phyloP scores from a whole-genome alignment of 2,113 vertebrate genomes.

The Cromileptes altivelis region DNA sequence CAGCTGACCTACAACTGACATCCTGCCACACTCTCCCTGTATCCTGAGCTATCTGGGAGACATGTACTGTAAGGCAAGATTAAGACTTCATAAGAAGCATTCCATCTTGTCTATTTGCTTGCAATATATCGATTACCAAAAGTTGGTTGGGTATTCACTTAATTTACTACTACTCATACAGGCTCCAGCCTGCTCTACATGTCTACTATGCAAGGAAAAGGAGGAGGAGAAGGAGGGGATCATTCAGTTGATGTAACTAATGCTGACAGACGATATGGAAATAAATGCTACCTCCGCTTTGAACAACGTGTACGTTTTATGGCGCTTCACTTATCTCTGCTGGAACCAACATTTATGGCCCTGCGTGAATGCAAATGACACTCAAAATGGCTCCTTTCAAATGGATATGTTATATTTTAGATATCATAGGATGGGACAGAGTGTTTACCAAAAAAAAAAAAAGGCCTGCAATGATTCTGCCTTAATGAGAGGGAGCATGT shows the following conservation, averaged over 20 bases:
- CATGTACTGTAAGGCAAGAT: constrained; percentile 27
- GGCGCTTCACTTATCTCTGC: not conserved
- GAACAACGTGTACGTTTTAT: constrained; percentile 44
- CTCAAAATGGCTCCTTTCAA: constrained; percentile 11
- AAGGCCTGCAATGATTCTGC: constrained; percentile 50
- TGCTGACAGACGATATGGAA: constrained; percentile 61
- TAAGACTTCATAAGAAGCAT: constrained; percentile 48
- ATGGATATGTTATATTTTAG: constrained; percentile 42
- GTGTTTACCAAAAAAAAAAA: constrained; percentile 50
- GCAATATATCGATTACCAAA: constrained; percentile 41
- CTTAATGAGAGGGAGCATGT: constrained; percentile 65
- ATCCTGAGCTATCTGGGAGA: constrained; percentile 26
- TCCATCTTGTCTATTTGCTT: constrained; percentile 62
- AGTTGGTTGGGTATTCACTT: constrained; percentile 36
- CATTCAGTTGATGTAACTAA: constrained; percentile 59
- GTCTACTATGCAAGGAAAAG: not conserved
- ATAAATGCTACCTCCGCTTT: constrained; percentile 50
- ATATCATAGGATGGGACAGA: constrained; percentile 64
- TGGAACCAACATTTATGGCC: too few species aligned
- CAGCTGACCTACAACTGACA: constrained; percentile 64
- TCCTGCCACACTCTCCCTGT: constrained; percentile 30
- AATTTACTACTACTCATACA: constrained; percentile 37
- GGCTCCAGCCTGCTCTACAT: constrained; percentile 20
- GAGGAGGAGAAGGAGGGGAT: constrained; percentile 2
- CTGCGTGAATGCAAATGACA: too few species aligned